Evolutionary conservation across 1,140 invertebrate species (phyloP), one percentile per base, ranked within the genome.

Genomic region (Leptestheria dahalacensis): DNA sequence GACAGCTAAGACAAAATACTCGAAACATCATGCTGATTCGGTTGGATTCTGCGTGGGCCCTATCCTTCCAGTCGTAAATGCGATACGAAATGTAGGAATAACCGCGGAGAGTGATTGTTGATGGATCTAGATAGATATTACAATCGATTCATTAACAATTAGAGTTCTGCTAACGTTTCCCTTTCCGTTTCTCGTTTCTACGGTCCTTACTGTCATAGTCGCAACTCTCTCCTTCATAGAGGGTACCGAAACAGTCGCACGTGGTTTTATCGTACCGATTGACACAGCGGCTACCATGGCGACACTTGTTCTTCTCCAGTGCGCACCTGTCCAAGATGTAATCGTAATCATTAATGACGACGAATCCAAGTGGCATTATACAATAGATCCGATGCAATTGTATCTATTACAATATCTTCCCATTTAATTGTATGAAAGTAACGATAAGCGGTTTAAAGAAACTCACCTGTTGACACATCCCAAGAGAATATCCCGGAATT

Each of bases 61-160:
- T 78, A 71, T 93, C 88, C 69, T 90, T 88, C 85, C 88, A 91
- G 66, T 91, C 86, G 69, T 93, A 94, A 15, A 94, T 85, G 54
- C 88, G 77, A 71, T 93, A 94, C 1, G 88, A 91, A 1, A 96
- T 82, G 74, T 89, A 94, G 25, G 91, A 92, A 56, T 90, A 91
- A 0, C 91, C 91, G 62, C 86, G 77, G 11, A 94, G 72, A 0
- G 91, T 94, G 25, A 94, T 74, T 59, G 87, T 80, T 1, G 90
- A 91, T 2, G 88, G 84, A 72, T 85, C 89, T 92, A 69, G 53
- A 77, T 71, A 64, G 64, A 54, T 6, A 59, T 53, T n/a, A n/a
- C n/a, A n/a, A n/a, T n/a, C n/a, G n/a, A n/a, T n/a, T n/a, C n/a
- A n/a, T n/a, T n/a, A n/a, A n/a, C n/a, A n/a, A n/a, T n/a, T n/a